A percentile compares a stretch with the other conserved stretches of the same genome.
phyloP scores from a whole-genome alignment of 2,797 vertebrate species.

The Rachycentron canadum region DNA sequence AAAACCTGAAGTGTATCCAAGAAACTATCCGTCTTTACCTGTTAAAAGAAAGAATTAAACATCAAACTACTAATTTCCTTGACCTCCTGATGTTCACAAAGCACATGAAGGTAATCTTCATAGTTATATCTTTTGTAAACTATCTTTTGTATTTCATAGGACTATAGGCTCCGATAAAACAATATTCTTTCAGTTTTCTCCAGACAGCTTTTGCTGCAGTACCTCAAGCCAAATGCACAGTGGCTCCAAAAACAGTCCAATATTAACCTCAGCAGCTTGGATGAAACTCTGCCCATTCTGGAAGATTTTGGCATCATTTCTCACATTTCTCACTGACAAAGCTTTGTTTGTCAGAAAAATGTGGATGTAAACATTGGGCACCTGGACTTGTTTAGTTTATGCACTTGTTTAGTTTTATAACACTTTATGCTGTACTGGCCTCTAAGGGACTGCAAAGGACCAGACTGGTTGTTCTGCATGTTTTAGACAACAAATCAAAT shows the following conservation, averaged over 20 bases:
- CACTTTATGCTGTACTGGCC: not conserved
- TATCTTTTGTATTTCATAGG: not conserved
- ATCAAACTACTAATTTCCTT: not conserved
- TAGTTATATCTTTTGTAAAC: not conserved
- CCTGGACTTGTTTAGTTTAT: slow-evolving; percentile 8
- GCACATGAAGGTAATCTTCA: not conserved
- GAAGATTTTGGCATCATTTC: not conserved
- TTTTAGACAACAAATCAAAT: slow-evolving; percentile 1
- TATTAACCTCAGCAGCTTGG: slow-evolving; percentile 6
- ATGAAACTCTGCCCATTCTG: slow-evolving; percentile 7
- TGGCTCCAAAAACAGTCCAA: not conserved
- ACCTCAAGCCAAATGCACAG: not conserved
- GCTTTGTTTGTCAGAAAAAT: not conserved
- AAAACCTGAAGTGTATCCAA: not conserved
- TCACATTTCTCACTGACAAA: no score
- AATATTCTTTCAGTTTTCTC: not conserved
- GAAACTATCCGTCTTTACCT: not conserved
- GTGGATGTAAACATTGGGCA: not conserved
- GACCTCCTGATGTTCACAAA: not conserved
- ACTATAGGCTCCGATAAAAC: not conserved
- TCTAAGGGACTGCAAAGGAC: not conserved
- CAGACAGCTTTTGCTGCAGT: not conserved
- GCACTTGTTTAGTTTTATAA: no score
- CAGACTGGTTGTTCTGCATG: not conserved
- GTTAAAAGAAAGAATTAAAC: not conserved